A percentile compares a stretch with the other conserved stretches of the same genome.
Evolutionary conservation across 23 tunicate species (phyloP).

Genomic region (Diplosoma virens): DNA sequence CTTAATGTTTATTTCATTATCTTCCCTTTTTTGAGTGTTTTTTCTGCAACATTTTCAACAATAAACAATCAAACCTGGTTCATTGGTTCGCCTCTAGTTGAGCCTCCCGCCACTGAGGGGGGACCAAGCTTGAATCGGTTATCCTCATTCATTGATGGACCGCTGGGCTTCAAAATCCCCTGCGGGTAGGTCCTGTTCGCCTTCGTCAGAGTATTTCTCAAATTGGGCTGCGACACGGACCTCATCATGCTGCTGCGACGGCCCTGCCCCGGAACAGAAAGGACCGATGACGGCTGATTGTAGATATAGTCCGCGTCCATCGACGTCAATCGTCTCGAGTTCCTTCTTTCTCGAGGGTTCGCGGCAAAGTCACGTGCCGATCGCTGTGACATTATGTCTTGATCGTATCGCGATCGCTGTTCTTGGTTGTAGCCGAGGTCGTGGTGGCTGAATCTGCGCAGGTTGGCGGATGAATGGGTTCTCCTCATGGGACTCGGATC

Average conservation of each 20-base stretch:
- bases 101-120: conserved; percentile 1
- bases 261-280: conserved; percentile 37
- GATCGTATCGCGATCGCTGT: neutral
- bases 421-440: neutral
- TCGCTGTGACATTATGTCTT: neutral
- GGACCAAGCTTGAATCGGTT: neutral
- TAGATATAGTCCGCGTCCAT: neutral
- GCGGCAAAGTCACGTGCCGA: no score
- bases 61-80: no score
- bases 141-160: neutral
- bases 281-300: conserved; percentile 20
- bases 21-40: no score
- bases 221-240: conserved; percentile 68
- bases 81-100: neutral
- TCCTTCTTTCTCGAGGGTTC: no score
- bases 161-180: conserved; percentile 69
- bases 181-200: conserved; percentile 58
- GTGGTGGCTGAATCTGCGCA: neutral
- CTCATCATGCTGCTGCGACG: conserved; percentile 42
- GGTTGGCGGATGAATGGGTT: conserved; percentile 36
- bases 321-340: neutral
- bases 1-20: no score
- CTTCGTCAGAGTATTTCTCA: neutral
- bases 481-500: conserved; percentile 33
- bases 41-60: no score